Conservation (phyloP, 1,140 invertebrate species). For the Drosophila nikananu region DNA sequence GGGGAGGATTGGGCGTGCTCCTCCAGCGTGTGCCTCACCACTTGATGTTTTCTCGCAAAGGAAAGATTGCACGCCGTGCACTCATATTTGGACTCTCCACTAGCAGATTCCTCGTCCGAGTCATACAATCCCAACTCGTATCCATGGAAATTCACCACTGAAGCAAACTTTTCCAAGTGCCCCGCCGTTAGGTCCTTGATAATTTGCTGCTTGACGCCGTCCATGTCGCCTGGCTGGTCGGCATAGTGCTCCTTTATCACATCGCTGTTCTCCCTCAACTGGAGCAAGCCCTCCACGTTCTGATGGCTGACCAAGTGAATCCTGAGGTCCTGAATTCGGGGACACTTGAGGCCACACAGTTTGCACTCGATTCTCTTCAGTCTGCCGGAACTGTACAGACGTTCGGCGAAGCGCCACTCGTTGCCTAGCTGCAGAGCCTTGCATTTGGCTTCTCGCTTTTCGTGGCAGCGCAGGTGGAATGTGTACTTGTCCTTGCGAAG, state of each 20-base stretch:
- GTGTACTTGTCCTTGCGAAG: constrained; percentile 72
- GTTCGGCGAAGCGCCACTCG: constrained; percentile 66
- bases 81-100: constrained; percentile 34
- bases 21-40: constrained; percentile 64
- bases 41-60: constrained; percentile 59
- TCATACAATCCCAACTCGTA: constrained; percentile 73
- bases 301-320: constrained; percentile 51
- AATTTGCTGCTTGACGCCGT: constrained; percentile 40
- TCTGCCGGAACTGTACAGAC: constrained; percentile 53
- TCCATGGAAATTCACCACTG: constrained; percentile 66
- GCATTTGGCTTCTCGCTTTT: constrained; percentile 36
- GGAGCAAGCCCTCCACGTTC: constrained; percentile 32
- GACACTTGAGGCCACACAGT: constrained; percentile 52
- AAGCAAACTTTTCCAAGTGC: constrained; percentile 50
- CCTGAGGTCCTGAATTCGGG: constrained; percentile 48
- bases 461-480: constrained; percentile 60
- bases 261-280: constrained; percentile 50
- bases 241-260: constrained; percentile 55
- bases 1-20: constrained; percentile 40
- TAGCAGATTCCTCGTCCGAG: constrained; percentile 60
- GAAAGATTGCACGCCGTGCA: constrained; percentile 49
- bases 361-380: constrained; percentile 64
- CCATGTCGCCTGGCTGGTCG: constrained; percentile 22
- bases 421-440: constrained; percentile 22
- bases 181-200: constrained; percentile 50